Evolutionary conservation across 2,888 invertebrate genomes (phyloP), one percentile per base, ranked within the genome.

Genomic region (Cabera pusaria): DNA sequence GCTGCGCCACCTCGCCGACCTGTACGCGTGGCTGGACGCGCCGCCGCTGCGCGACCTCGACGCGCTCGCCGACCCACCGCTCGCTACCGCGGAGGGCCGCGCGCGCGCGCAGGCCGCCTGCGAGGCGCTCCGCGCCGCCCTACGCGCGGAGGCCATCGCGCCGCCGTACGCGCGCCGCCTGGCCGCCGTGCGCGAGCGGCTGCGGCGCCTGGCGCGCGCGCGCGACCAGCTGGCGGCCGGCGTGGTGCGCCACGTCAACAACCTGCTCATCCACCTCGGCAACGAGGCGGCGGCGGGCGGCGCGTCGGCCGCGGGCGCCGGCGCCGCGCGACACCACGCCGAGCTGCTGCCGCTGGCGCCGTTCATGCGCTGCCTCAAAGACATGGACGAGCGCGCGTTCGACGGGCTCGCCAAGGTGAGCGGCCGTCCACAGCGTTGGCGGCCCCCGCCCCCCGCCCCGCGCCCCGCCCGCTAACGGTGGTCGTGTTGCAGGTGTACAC

Each of bases 221-320:
- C 17, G 36, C 17, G 61, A 60, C 18, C 50, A 64, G 60, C 51
- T 76, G 24, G 94, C 97, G 0, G 92, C 94, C 36, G 93, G 94
- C 23, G 92, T 98, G 33, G 94, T 95, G 43, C 92, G 97, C 8
- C 97, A 98, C 77, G 90, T 99, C 29, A 98, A 98, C 75, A 98
- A 98, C 87, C 90, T 97, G 31, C 97, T 99, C 58, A 97, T 98
- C 64, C 97, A 98, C 84, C 93, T 97, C 87, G 98, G 92, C 32
- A 91, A 91, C 72, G 90, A 87, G 65, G 87, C 86, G 31, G 73
- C 75, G 43, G 43, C 48, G 14, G 43, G 35, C 64, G 58, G n/a
- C n/a, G n/a, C 45, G 67, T 9, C 31, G 63, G 42, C 27, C 53
- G 39, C 53, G 50, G 39, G 48, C 49, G 93, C 94, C 55, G 94